Base-by-base conservation (phyloP, 1,140 invertebrate species). In the Chironomus tepperi region DNA sequence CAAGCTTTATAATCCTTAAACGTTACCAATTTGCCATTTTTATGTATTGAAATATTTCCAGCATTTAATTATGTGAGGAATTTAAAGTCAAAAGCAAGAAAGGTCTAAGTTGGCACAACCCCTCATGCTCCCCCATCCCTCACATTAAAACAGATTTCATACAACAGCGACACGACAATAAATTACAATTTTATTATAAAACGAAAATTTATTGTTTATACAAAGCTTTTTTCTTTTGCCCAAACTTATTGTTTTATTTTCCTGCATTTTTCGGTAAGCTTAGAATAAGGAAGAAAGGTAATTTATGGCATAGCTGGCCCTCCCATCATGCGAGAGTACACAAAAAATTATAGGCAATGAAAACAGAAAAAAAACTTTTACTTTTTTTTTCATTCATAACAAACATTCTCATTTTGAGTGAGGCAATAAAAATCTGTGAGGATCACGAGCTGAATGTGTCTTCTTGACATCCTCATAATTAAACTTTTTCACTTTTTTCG, bases 171-270 rank as follows among this genome's bases (percentile, higher is more conserved):
- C 65, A 19, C 16, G 18, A 18, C 18, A 16, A 70, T 70, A 70
- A 70, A 70, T 70, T 19, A 70, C 65, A 70, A 70, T 70, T 70
- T 70, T 70, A 70, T 70, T 70, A 70, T 70, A 70, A 70, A 70
- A 70, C 19, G 65, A 70, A 70, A 57, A 70, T 70, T 70, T 70
- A 70, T 70, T 70, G 65, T 70, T 70, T 70, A 10, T 19, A 19
- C 19, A 70, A 70, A 21, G 16, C 19, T 70, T 19, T 18, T 19
- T 18, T 57, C 2, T n/a, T n/a, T n/a, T n/a, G 57, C n/a, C 18
- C 18, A 1, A 67, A 18, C n/a, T 67, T 34, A 34, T 34, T 70
- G 65, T 70, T 70, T 70, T 18, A 70, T 70, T 70, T 7, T 70
- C 16, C 65, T 57, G 12, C n/a, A 18, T 19, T 19, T 19, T 70